Conservation (phyloP, 1,140 invertebrate genomes). For the Drosophila arawakana region DNA sequence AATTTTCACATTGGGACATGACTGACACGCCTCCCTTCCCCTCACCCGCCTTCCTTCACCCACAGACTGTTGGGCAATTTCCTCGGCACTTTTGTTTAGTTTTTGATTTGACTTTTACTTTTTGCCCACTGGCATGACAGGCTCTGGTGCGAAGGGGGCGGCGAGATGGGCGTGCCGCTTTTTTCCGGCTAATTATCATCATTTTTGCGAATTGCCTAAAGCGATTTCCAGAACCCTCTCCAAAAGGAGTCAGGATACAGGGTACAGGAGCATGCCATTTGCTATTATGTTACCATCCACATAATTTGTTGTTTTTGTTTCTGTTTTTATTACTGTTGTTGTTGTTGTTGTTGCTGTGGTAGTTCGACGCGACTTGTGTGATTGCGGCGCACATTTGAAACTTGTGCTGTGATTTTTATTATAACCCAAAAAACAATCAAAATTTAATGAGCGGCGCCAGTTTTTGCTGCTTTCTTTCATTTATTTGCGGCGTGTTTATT, state of each 20-base stretch:
- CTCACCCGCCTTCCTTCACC: neutral
- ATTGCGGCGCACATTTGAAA: slow-evolving; percentile 36
- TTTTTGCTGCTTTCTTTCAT: slow-evolving; percentile 2
- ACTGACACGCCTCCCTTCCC: slow-evolving; percentile 45
- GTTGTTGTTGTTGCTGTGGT: slow-evolving; percentile 11
- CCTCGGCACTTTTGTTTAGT: slow-evolving; percentile 76
- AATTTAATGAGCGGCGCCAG: slow-evolving; percentile 80
- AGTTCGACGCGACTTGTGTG: slow-evolving; percentile 38
- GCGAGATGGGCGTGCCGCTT: slow-evolving; percentile 9
- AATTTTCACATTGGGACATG: slow-evolving; percentile 82
- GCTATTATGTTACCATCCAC: slow-evolving; percentile 77
- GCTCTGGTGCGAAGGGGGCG: neutral
- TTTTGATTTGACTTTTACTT: slow-evolving; percentile 81
- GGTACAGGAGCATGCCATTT: slow-evolving; percentile 17
- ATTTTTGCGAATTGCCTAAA: slow-evolving; percentile 76
- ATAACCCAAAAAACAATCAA: slow-evolving; percentile 69
- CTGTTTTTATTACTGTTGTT: slow-evolving; percentile 12
- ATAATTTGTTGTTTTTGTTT: slow-evolving; percentile 65
- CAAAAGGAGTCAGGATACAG: slow-evolving; percentile 11
- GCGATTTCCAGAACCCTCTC: slow-evolving; percentile 52
- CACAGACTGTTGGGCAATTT: slow-evolving; percentile 57
- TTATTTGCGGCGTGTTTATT: slow-evolving; percentile 57
- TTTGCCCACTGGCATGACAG: slow-evolving; percentile 32
- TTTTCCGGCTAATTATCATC: slow-evolving; percentile 79
- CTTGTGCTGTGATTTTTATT: slow-evolving; percentile 76